A percentile compares a stretch with the other conserved stretches of the same genome.
phyloP scores from a whole-genome alignment of 2,797 vertebrate species.

The Ctenopoma multispine region DNA sequence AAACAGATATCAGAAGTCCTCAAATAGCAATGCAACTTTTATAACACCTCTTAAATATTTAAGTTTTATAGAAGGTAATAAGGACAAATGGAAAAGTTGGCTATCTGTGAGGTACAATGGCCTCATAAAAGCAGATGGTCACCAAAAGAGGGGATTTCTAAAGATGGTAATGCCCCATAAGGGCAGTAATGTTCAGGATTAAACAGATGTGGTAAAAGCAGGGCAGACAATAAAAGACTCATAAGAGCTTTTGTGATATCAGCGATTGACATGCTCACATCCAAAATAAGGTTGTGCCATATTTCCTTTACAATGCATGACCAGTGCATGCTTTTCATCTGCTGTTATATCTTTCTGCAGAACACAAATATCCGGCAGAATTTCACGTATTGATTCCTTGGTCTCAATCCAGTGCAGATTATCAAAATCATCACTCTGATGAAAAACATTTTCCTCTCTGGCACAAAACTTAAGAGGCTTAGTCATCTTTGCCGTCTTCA shows the following conservation, averaged over 20 bases:
- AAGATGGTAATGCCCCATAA: constrained; percentile 73
- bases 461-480: constrained; percentile 70
- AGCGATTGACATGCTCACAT: constrained; percentile 60
- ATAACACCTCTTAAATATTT: constrained; percentile 77
- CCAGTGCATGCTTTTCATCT: constrained; percentile 23
- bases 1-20: constrained; percentile 70
- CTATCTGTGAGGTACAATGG: constrained; percentile 70
- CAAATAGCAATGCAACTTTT: constrained; percentile 73
- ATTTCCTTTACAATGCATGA: constrained; percentile 29
- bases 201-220: constrained; percentile 77
- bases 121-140: constrained; percentile 81
- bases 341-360: constrained; percentile 29
- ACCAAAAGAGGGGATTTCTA: constrained; percentile 68
- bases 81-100: constrained; percentile 74
- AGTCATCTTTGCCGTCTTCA: constrained; percentile 61
- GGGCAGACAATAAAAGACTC: constrained; percentile 68
- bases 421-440: constrained; percentile 70
- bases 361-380: constrained; percentile 45
- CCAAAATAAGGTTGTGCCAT: constrained; percentile 40
- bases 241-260: constrained; percentile 67
- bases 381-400: constrained; percentile 34
- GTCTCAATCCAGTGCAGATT: constrained; percentile 68
- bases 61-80: constrained; percentile 78
- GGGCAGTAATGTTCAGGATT: constrained; percentile 70
- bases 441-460: constrained; percentile 53